Evolutionary conservation across 2,113 vertebrate genomes (phyloP), one percentile per base, ranked within the genome.

Genomic region (Baryphthengus martii): DNA sequence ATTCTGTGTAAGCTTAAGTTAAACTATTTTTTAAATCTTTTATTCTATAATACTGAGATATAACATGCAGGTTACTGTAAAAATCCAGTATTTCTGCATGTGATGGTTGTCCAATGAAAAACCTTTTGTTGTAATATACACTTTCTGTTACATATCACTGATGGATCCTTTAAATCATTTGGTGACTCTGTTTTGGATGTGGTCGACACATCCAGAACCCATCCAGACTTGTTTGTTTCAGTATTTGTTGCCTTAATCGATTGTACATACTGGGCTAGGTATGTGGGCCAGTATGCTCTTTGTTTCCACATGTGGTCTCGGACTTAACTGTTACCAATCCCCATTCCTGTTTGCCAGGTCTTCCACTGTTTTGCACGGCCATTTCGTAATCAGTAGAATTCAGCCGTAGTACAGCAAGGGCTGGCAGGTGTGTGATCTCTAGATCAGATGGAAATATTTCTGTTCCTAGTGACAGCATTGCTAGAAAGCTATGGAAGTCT

Each of bases 391-490:
- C 20, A 70, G 35, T 20, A 76, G 24, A 12, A 37, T 59, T 91
- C 39, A 73, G 12, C 7, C 33, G 29, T 35, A 68, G 62, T 39
- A 45, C 50, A 47, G 18, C 0, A 0, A 49, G 39, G 68, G 31
- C 20, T 53, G 21, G 7, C 7, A 45, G 35, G 14, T 35, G 39
- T 7, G 2, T 31, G 52, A 35, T 68, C 29, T 65, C 35, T 63
- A 39, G 15, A 29, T 75, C 80, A 65, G 14, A 45, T 20, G 11
- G 28, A 40, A 71, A 21, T 33, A 33, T 70, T 49, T 65, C 44
- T 66, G 5, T 31, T 92, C 56, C 40, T 47, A 26, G 29, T 56
- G 67, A 44, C n/a, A 39, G 29, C 45, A 62, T 23, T 81, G 9
- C 37, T 66, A 20, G n/a, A 24, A 84, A 52, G 23, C 56, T 72